A percentile compares a stretch with the other conserved stretches of the same genome.
phyloP scores from a whole-genome alignment of 2,113 vertebrate species.

The Stictonetta naevosa region DNA sequence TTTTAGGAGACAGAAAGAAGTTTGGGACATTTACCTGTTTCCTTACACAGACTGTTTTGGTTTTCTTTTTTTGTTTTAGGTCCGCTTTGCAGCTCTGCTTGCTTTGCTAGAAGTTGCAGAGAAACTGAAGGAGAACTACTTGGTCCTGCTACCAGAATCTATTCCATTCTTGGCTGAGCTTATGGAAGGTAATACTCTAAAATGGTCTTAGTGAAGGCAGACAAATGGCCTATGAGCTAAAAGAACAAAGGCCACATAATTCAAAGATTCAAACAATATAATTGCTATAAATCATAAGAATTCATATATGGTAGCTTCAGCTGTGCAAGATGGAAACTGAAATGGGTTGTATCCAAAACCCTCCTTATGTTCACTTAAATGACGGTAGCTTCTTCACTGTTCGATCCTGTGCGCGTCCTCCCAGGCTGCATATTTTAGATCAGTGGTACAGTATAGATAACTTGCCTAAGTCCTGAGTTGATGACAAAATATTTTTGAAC shows the following conservation, averaged over 20 bases:
- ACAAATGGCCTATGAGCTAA: background rate
- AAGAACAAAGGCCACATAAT: background rate
- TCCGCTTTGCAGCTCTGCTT: constrained; percentile 90
- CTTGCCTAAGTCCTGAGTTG: background rate
- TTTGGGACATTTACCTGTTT: background rate
- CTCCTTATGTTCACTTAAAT: background rate
- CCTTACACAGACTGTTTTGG: background rate
- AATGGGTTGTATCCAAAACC: background rate
- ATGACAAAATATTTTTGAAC: background rate
- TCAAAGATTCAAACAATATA: background rate
- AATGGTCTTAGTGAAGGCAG: background rate
- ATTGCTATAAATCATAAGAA: background rate
- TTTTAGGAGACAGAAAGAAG: background rate
- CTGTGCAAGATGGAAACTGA: background rate
- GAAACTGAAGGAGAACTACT: constrained; percentile 93
- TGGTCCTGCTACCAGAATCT: constrained; percentile 92
- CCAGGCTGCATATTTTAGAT: background rate
- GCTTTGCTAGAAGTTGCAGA: constrained; percentile 86
- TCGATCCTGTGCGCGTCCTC: background rate
- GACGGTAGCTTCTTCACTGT: accelerated
- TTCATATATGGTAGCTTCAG: background rate
- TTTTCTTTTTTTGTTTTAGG: constrained; percentile 74
- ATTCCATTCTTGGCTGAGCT: constrained; percentile 96
- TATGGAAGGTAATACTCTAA: constrained; percentile 90
- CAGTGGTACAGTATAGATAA: background rate